phyloP scores from a whole-genome alignment of 2,113 vertebrate species.

The Ciconia boyciana region DNA sequence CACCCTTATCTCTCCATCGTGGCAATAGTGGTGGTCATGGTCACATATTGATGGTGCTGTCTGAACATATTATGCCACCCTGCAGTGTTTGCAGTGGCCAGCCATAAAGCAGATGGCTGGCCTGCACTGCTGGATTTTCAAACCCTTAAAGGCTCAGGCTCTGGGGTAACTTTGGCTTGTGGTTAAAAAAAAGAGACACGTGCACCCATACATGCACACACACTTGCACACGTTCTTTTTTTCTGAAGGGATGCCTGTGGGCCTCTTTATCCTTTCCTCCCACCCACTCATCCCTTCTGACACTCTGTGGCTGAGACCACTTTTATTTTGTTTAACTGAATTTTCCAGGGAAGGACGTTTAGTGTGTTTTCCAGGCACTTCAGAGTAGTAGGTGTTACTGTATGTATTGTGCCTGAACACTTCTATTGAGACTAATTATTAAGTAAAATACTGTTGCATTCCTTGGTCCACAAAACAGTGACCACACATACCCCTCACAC shows the following conservation, averaged over 20 bases:
- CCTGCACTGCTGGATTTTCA: not conserved
- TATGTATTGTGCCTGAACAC: not conserved
- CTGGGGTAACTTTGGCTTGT: not conserved
- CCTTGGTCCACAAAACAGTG: not conserved
- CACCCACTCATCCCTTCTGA: not conserved
- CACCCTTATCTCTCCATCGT: not conserved
- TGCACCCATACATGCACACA: not conserved
- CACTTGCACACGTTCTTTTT: not conserved
- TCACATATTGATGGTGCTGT: not conserved
- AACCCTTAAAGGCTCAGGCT: not conserved
- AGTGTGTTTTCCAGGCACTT: not conserved
- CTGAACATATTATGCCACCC: not conserved
- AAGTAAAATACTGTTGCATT: not conserved
- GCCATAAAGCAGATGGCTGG: not conserved
- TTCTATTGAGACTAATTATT: not conserved
- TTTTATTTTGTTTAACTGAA: not conserved
- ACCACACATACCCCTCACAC: not conserved
- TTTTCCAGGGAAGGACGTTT: not conserved
- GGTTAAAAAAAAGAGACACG: accelerated
- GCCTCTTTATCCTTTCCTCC: not conserved
- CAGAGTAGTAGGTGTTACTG: not conserved
- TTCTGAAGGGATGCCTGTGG: not conserved
- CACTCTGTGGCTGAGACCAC: not conserved
- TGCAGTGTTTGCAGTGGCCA: not conserved
- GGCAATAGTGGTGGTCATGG: accelerated